A percentile compares a stretch with the other conserved stretches of the same genome.
Evolutionary conservation across 1,140 invertebrate species (phyloP).

Genomic region (Colletes gigas): DNA sequence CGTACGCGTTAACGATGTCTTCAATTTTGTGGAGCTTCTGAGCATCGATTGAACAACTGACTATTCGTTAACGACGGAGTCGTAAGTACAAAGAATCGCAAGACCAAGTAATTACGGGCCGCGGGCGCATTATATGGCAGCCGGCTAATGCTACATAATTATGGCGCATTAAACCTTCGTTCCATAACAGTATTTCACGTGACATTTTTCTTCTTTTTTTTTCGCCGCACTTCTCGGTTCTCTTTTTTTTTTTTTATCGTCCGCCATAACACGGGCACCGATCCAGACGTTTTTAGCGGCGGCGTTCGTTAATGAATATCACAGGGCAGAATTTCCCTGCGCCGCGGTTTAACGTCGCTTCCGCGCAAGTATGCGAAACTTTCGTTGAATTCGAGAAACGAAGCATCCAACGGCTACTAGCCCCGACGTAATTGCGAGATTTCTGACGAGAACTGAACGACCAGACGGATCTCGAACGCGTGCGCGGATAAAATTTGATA

Average conservation of each 20-base stretch:
- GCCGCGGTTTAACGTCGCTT: conserved; percentile 6
- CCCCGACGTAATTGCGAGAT: not conserved
- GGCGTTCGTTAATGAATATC: conserved; percentile 36
- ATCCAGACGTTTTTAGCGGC: conserved; percentile 19
- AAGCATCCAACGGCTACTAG: not conserved
- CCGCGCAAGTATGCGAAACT: conserved; percentile 11
- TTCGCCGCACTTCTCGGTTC: not conserved
- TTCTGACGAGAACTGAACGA: not conserved
- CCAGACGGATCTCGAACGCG: too few species aligned
- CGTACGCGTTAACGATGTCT: too few species aligned
- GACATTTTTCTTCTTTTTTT: not conserved
- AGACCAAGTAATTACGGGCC: conserved; percentile 25
- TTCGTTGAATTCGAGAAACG: conserved; percentile 7
- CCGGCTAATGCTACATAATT: conserved; percentile 41
- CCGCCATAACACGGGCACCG: conserved; percentile 7
- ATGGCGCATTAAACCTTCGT: conserved; percentile 38
- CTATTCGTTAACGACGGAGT: not conserved
- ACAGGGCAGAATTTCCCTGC: not conserved
- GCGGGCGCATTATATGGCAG: conserved; percentile 2
- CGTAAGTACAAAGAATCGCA: conserved; percentile 37
- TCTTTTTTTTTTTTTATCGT: conserved; percentile 2
- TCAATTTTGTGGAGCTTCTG: too few species aligned
- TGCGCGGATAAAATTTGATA: not conserved
- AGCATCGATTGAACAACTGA: too few species aligned
- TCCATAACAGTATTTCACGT: conserved; percentile 41